These are phyloP conservation scores for Nysson spinosus DNA, from an alignment of 2,888 invertebrate species.

Conservation along the genomic window DNA sequence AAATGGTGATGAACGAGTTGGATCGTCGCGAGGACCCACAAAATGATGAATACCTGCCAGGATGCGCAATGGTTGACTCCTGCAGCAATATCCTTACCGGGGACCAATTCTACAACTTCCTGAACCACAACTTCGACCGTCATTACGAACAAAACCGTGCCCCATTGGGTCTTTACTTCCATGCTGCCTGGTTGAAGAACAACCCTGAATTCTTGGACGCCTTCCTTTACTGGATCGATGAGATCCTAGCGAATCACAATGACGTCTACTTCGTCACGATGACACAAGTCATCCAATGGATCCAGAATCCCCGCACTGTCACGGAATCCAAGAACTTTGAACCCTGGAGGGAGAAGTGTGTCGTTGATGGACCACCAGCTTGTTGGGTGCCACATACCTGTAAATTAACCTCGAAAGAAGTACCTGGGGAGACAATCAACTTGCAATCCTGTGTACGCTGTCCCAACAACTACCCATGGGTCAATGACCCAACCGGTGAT, in stretches of 20 bases:
- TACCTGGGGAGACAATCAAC: slow-evolving; percentile 95
- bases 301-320: slow-evolving; percentile 92
- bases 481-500: slow-evolving; percentile 94
- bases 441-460: slow-evolving; percentile 95
- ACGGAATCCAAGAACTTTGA: slow-evolving; percentile 94
- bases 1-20: slow-evolving; percentile 96
- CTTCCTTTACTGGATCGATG: slow-evolving; percentile 95
- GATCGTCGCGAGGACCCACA: slow-evolving; percentile 94
- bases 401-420: slow-evolving; percentile 94
- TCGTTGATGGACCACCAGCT: slow-evolving; percentile 88
- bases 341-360: slow-evolving; percentile 96
- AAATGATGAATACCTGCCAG: slow-evolving; percentile 93
- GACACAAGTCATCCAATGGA: slow-evolving; percentile 98
- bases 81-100: slow-evolving; percentile 95
- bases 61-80: slow-evolving; percentile 96
- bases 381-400: slow-evolving; percentile 95
- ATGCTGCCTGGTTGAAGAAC: slow-evolving; percentile 95
- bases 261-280: slow-evolving; percentile 97
- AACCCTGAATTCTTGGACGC: slow-evolving; percentile 95
- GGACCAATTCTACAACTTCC: slow-evolving; percentile 96
- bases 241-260: slow-evolving; percentile 89
- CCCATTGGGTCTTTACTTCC: slow-evolving; percentile 93
- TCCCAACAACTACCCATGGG: slow-evolving; percentile 96
- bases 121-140: slow-evolving; percentile 95
- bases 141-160: slow-evolving; percentile 95